Base-by-base conservation (phyloP, 1,140 invertebrate species). In the Pseudobourletiella spinata region DNA sequence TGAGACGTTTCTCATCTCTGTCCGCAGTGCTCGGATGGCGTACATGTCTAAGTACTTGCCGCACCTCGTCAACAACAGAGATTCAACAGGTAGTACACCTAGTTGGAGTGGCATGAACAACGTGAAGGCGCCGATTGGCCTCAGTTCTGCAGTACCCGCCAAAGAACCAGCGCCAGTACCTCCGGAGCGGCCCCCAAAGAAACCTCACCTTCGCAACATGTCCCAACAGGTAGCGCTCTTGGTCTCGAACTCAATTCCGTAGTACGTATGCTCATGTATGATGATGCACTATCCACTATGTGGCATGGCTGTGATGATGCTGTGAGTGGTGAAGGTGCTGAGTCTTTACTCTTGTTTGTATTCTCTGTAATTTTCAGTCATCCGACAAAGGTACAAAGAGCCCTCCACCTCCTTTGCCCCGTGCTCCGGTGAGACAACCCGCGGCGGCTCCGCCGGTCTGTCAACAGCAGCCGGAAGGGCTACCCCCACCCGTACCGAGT, bases 171-270 rank as follows among this genome's bases (percentile, higher is more conserved):
- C 54, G 24, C 61, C 65, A 57, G 60, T 63, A 18, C 73, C 73
- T 35, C 86, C 86, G 1, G 86, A 88, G 66, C 75, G 82, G 57
- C 82, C 82, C 2, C 82, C 82, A 14, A 89, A 89, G 74, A 88
- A 88, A 72, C 85, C 86, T 0, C 83, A 86, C 70, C 71, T 86
- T n/a, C 71, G 83, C 69, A 77, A 64, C 25, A 35, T 68, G 26
- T 35, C 62, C 24, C 66, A 68, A 56, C 66, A 68, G 63, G 66
- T 68, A 63, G 35, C 42, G 24, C 20, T 24, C n/a, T n/a, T n/a
- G n/a, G n/a, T n/a, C n/a, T n/a, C n/a, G n/a, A n/a, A n/a, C n/a
- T n/a, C n/a, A n/a, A n/a, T n/a, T n/a, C n/a, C n/a, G n/a, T n/a
- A n/a, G n/a, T n/a, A n/a, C n/a, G n/a, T n/a, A n/a, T n/a, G n/a